phyloP scores from a whole-genome alignment of 2,888 invertebrate genomes.

The Rhagium mordax region DNA sequence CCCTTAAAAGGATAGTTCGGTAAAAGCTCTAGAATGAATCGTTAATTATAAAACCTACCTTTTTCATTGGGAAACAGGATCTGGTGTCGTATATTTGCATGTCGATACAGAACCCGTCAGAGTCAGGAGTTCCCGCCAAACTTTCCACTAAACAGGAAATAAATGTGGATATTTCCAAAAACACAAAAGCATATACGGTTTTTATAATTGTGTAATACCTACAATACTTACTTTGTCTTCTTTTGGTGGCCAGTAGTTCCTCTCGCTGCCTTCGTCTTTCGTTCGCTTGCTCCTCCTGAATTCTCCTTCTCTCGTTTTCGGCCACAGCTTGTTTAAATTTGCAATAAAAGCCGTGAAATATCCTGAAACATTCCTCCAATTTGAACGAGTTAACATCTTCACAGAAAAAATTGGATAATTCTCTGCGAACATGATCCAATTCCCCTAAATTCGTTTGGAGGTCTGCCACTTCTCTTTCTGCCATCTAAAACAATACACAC shows the following conservation, averaged over 20 bases:
- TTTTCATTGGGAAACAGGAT: constrained; percentile 75
- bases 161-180: constrained; percentile 4
- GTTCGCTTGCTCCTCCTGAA: constrained; percentile 90
- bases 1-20: constrained; percentile 49
- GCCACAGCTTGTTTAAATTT: constrained; percentile 87
- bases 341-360: constrained; percentile 90
- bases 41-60: constrained; percentile 55
- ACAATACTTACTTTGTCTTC: constrained; percentile 73
- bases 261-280: constrained; percentile 83
- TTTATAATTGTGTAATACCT: background rate
- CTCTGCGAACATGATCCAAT: constrained; percentile 84
- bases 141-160: constrained; percentile 72
- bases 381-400: constrained; percentile 93
- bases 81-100: constrained; percentile 84
- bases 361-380: constrained; percentile 94
- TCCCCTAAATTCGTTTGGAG: constrained; percentile 87
- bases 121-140: constrained; percentile 81
- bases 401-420: constrained; percentile 94
- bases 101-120: constrained; percentile 83
- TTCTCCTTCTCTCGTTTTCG: constrained; percentile 87
- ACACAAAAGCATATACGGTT: background rate
- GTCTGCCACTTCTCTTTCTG: constrained; percentile 84
- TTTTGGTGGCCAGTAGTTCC: constrained; percentile 78
- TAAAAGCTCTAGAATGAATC: constrained; percentile 25
- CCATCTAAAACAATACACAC: constrained; percentile 73